These are phyloP conservation scores for Chaetorhynchus papuensis DNA, from an alignment of 2,113 vertebrate species.

Conservation along the genomic window DNA sequence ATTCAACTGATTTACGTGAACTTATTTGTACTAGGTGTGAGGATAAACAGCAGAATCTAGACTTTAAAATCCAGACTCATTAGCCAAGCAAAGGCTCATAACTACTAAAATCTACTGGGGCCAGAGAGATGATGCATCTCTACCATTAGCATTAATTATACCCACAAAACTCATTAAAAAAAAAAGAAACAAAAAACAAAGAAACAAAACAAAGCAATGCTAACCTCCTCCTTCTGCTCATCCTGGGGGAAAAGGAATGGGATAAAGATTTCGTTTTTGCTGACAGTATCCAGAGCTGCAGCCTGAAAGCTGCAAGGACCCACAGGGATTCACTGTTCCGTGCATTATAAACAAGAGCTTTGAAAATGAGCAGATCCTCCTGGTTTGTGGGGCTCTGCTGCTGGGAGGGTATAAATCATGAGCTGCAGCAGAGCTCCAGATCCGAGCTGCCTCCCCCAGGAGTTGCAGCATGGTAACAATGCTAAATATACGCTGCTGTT, in stretches of 20 bases:
- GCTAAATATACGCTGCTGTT: slow-evolving; percentile 26
- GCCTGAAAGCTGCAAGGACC: neutral
- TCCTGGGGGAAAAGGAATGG: neutral
- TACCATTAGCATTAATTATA: neutral
- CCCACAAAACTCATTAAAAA: neutral
- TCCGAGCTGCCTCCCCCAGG: neutral
- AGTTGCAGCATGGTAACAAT: slow-evolving; percentile 27
- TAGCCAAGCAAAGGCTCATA: neutral
- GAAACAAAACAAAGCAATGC: neutral
- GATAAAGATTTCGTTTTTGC: neutral
- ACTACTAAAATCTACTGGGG: neutral
- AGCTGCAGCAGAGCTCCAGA: neutral
- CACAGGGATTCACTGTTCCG: neutral
- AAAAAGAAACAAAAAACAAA: neutral
- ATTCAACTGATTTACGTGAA: neutral
- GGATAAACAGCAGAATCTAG: neutral
- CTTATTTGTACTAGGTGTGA: neutral
- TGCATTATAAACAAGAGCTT: slow-evolving; percentile 29
- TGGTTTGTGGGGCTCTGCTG: neutral
- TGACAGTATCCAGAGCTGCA: slow-evolving; percentile 48
- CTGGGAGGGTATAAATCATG: neutral
- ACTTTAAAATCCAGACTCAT: neutral
- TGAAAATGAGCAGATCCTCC: slow-evolving; percentile 45
- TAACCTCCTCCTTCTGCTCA: slow-evolving; percentile 2
- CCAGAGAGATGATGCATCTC: neutral